These are phyloP conservation scores for Spea multiplicata DNA, from an alignment of 2,113 vertebrate genomes.

Conservation along the genomic window DNA sequence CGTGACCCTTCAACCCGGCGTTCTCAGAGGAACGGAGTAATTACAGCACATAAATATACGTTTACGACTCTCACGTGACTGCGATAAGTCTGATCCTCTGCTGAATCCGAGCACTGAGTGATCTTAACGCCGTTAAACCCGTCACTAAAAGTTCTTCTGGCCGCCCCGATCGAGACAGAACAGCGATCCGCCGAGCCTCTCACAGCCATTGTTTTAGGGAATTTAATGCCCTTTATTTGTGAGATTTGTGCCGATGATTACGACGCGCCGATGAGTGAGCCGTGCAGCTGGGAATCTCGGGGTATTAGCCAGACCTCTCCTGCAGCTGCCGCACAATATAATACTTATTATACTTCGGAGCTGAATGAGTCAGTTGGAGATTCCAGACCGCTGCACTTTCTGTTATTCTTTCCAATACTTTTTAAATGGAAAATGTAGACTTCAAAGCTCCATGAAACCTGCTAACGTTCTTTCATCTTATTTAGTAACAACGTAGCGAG, in stretches of 20 bases:
- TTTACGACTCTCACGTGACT: too few species aligned
- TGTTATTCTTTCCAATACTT: conserved; percentile 24
- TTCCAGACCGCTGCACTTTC: not conserved
- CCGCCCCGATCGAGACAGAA: not conserved
- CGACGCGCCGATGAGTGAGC: conserved; percentile 2
- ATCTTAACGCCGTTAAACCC: not conserved
- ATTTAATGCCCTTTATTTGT: not conserved
- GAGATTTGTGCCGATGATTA: conserved; percentile 7
- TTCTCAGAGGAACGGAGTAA: too few species aligned
- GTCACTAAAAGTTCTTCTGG: not conserved
- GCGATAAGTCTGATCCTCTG: too few species aligned
- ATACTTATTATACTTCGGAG: not conserved
- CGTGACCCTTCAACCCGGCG: too few species aligned
- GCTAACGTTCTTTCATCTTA: conserved; percentile 17
- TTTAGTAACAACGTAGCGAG: not conserved
- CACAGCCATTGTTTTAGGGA: not conserved
- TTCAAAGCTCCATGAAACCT: conserved; percentile 12
- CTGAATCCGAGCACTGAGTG: not conserved
- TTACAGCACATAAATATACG: too few species aligned
- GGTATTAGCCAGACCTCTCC: not conserved
- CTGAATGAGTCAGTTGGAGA: not conserved
- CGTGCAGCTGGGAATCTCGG: not conserved
- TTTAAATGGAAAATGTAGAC: conserved; percentile 19
- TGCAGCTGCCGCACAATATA: not conserved
- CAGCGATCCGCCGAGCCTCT: not conserved